These are phyloP conservation scores for Panopea generosa DNA, from an alignment of 2,888 invertebrate genomes.

Conservation along the genomic window DNA sequence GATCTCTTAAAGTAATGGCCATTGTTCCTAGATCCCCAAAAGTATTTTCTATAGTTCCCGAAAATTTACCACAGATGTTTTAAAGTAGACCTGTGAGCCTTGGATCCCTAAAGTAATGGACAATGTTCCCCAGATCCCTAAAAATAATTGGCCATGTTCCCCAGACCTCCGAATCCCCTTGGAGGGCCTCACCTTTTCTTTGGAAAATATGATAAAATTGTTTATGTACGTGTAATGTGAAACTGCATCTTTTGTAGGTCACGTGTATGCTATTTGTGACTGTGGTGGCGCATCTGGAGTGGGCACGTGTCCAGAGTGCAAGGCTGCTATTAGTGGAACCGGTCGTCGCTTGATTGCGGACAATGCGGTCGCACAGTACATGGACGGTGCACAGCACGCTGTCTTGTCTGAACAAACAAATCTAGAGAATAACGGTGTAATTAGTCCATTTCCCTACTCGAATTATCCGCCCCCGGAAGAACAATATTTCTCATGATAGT, in stretches of 20 bases:
- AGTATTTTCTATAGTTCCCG: too few relatives aligned
- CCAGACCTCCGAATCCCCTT: too few relatives aligned
- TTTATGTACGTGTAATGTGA: too few relatives aligned
- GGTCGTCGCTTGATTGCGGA: slow-evolving; percentile 86
- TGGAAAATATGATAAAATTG: not conserved
- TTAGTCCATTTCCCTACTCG: too few relatives aligned
- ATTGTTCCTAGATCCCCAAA: too few relatives aligned
- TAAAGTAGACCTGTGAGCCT: not conserved
- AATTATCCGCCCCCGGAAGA: too few relatives aligned
- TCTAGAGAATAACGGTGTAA: slow-evolving; percentile 44
- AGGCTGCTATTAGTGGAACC: slow-evolving; percentile 87
- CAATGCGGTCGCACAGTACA: slow-evolving; percentile 85
- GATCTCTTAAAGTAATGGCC: too few relatives aligned
- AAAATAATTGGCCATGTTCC: too few relatives aligned
- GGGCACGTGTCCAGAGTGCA: slow-evolving; percentile 88
- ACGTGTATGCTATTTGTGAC: slow-evolving; percentile 89
- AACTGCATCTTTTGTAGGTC: slow-evolving; percentile 84
- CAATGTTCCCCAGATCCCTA: too few relatives aligned
- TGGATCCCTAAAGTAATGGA: too few relatives aligned
- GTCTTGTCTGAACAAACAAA: slow-evolving; percentile 77
- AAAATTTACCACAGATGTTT: too few relatives aligned
- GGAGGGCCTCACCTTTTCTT: not conserved
- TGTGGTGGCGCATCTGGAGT: slow-evolving; percentile 89
- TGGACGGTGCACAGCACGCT: slow-evolving; percentile 83
- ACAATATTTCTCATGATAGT: too few relatives aligned